Base-by-base conservation (phyloP, 23 tunicate species). In the Oikopleura albicans region DNA sequence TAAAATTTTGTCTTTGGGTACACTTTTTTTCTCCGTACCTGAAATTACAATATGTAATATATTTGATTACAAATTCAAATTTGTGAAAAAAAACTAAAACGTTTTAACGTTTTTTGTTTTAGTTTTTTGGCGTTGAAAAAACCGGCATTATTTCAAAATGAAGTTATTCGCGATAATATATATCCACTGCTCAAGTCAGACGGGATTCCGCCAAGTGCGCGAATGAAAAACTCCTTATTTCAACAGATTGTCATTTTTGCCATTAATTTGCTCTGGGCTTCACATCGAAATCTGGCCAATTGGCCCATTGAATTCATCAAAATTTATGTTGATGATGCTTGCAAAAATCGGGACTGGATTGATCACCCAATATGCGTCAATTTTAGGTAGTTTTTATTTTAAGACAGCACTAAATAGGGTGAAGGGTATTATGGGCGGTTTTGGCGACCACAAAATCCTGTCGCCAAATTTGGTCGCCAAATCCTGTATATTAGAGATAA, bases 361-460 rank as follows among this genome's bases (percentile, higher is more conserved):
- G 79, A 71, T 71, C 79, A 71, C 79, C 79, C 79, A 71, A 34
- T 71, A 2, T 71, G 79, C 31, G 27, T 71, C 31, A 16, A 16
- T 12, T 71, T 71, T 37, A n/a, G n/a, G n/a, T n/a, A n/a, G n/a
- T n/a, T n/a, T n/a, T n/a, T n/a, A n/a, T n/a, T n/a, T n/a, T n/a
- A n/a, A n/a, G n/a, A n/a, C n/a, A n/a, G n/a, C n/a, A n/a, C n/a
- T n/a, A n/a, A n/a, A n/a, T n/a, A n/a, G n/a, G n/a, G n/a, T n/a
- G n/a, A n/a, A n/a, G n/a, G n/a, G n/a, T n/a, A n/a, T n/a, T n/a
- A n/a, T n/a, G n/a, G n/a, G n/a, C n/a, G n/a, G n/a, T n/a, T n/a
- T n/a, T n/a, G n/a, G n/a, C n/a, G n/a, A n/a, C n/a, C n/a, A n/a
- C n/a, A n/a, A n/a, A n/a, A n/a, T n/a, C n/a, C n/a, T n/a, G n/a